Evolutionary conservation across 2,888 invertebrate genomes (phyloP), one percentile per base, ranked within the genome.

Genomic region (Pristionchus exspectatus): DNA sequence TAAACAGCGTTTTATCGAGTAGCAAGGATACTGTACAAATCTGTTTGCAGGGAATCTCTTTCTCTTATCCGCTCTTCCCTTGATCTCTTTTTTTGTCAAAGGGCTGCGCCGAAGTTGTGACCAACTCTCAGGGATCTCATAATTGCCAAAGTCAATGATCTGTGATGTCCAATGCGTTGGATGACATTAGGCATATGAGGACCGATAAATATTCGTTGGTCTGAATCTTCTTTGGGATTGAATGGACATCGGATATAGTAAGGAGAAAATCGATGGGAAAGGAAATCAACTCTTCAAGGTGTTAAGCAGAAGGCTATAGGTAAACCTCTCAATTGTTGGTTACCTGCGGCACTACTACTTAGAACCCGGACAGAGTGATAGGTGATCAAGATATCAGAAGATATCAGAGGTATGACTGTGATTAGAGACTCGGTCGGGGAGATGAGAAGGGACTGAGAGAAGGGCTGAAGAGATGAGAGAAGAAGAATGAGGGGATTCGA

Each of bases 311-410:
- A 89, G 89, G 89, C 89, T 63, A 59, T n/a, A 89, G 89, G 89
- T 89, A 89, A 89, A 44, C 56, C 81, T 27, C 27, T 66, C 56
- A 54, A 56, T 33, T 18, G 54, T 54, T 27, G 87, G 89, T 89
- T 89, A 89, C 89, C 89, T 89, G 89, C 89, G 89, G 89, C 89
- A 81, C 89, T 89, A 89, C 89, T 89, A 89, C 89, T 89, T 89
- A 89, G 89, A 50, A 89, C 83, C 89, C 83, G 81, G 83, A 66
- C 30, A 69, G 81, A 74, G 54, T 24, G 24, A 63, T n/a, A 24
- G 63, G 63, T 38, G 74, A 54, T 27, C 24, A 54, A 44, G n/a
- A 38, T 74, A 88, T 88, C 27, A 72, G n/a, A 9, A 69, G 66
- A 7, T 21, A 33, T 16, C 33, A 14, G 54, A n/a, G 12, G 16